Evolutionary conservation across 2,888 invertebrate genomes (phyloP), one percentile per base, ranked within the genome.

Genomic region (Apodemia mormo): DNA sequence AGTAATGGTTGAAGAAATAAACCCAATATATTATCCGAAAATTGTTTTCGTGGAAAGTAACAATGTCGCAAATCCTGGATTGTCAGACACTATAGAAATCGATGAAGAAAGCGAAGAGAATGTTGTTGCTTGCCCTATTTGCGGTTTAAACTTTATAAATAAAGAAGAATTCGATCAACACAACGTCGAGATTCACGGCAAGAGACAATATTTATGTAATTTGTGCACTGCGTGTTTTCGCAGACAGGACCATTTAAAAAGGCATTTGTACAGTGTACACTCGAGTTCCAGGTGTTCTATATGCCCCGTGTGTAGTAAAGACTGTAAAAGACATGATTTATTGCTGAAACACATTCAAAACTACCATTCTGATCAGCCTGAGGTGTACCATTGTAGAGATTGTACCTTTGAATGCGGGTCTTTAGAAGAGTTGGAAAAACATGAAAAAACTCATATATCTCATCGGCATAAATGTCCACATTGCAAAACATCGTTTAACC

Each of bases 161-260:
- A 66, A 70, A 0, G 66, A 37, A 0, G 82, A 85, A 70, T 84
- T 72, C 29, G 81, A 83, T 30, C 81, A 82, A n/a, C 87, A 86
- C 40, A 85, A 82, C 37, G 65, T 78, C 0, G 79, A 82, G 74
- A 74, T 82, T 73, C 82, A 85, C 66, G 78, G 78, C 0, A 79
- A 78, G 8, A 82, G 77, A 58, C 83, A 77, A 0, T 69, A 81
- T 0, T 68, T 75, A 0, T 88, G 88, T 68, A 70, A 70, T 5
- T 70, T 81, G 2, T 88, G 88, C 64, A 70, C 78, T 0, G 78
- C 85, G 0, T 77, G 79, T 0, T 88, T 88, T 37, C 71, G 80
- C 2, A 68, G 88, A 2, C 83, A 80, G 7, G 86, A 88, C 52
- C 88, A 88, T 29, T 70, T 88, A 1, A 86, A 86, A 66, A 75